Evolutionary conservation across 2,113 vertebrate genomes (phyloP), one percentile per base, ranked within the genome.

Genomic region (Gadus macrocephalus): DNA sequence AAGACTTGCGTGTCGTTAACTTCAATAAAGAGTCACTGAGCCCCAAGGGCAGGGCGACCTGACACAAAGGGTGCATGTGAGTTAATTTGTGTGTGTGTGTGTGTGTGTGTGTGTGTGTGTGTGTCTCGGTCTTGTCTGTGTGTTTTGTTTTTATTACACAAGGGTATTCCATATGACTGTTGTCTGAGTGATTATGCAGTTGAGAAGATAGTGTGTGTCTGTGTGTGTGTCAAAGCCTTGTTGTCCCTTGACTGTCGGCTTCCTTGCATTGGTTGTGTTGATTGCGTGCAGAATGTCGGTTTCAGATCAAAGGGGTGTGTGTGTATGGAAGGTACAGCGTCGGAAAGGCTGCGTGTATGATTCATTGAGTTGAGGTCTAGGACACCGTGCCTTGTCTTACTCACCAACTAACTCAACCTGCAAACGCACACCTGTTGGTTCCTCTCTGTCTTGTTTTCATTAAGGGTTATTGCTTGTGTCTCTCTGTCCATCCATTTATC

Each of bases 351-450:
- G 81, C 76, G 77, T 75, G 84, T 74, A 83, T 90, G 89, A 89
- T 84, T 91, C 90, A 91, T 81, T 71, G 69, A 79, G 89, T 81
- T 72, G 82, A 88, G 89, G 90, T 87, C 82, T 83, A 71, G 79
- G 78, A 83, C 63, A 6, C 73, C 65, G 67, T 79, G 85, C 72
- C 76, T 88, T 75, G 68, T 72, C 71, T 86, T 81, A 85, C 80
- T 84, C 80, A 79, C 20, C 70, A 67, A 76, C 74, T 78, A 68
- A 67, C 75, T 78, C 73, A 28, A 17, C 42, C 42, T 49, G 6
- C 38, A 42, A 42, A 42, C 5, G 3, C 2, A 42, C 38, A 42
- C 38, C 53, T 53, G 9, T 53, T 17, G 16, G 35, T 14, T 56
- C 27, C 38, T 38, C 17, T 5, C 58, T 71, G 15, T 65, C 15